Evolutionary conservation across 2,113 vertebrate species (phyloP), one percentile per base, ranked within the genome.

Genomic region (Brachyhypopomus gauderio): DNA sequence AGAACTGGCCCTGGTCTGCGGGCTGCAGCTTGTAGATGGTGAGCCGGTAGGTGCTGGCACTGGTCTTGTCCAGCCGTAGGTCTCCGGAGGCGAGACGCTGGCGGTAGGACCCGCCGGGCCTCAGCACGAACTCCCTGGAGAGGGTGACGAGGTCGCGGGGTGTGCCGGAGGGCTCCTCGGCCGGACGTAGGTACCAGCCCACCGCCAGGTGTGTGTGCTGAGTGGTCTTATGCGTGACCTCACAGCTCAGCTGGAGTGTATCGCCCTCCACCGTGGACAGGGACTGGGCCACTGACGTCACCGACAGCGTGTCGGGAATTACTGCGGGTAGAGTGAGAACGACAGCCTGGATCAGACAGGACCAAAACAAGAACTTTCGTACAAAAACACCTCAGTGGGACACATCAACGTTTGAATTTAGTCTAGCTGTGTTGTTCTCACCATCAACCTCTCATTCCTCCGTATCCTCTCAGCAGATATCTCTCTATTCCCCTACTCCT

Each of bases 181-280:
- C 75, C 0, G 93, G 92, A 63, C 94, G 93, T 75, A 96, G 91
- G 84, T 94, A 97, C 98, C 98, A 99, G 23, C 95, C 89, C 5
- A 99, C 94, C 0, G 97, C 97, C 63, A 98, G 45, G 41, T 98
- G 98, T 58, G 95, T 98, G 90, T 99, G 98, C 84, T 97, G 96
- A 48, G 79, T 7, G 0, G 96, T 98, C 88, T 92, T 94, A 0
- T 94, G 94, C 12, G 94, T 92, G 69, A 97, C 95, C 80, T 98
- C 97, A 0, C 98, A 99, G 41, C 89, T 95, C 30, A 99, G 93
- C 89, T 97, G 95, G 77, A 98, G 89, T 0, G 94, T 95, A 88
- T 98, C 96, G 0, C 92, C 96, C 71, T 99, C 97, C 83, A 98
- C 96, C 86, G 95, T 97, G 88, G 96, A 95, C 73, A 98, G 90